Conservation (phyloP, 2,888 invertebrate genomes). For the Cantharis nigra region DNA sequence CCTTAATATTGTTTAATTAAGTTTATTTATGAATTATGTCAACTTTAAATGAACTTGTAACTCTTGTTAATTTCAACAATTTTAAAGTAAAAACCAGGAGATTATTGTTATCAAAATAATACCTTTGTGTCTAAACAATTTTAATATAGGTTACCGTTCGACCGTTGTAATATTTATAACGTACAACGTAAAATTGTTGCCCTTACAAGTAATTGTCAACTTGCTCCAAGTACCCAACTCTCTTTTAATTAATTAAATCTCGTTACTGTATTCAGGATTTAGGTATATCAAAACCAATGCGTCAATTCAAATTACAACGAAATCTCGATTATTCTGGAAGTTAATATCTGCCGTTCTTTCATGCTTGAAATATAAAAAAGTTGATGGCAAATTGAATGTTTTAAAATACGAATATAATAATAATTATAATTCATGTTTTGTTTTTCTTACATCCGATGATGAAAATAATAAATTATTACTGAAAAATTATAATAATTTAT, state of each 20-base stretch:
- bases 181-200: not conserved
- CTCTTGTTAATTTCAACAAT: constrained; percentile 17
- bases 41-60: constrained; percentile 18
- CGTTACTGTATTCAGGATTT: not conserved
- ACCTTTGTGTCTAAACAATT: not conserved
- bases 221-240: not conserved
- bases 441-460: too few relatives aligned
- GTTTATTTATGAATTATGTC: constrained; percentile 28
- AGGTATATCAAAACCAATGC: not conserved
- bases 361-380: not conserved
- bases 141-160: not conserved
- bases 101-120: not conserved
- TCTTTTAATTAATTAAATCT: not conserved
- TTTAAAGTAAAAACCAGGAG: constrained; percentile 17
- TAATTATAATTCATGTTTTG: too few relatives aligned
- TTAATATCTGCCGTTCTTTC: not conserved
- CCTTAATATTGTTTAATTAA: constrained; percentile 29
- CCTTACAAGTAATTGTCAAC: not conserved
- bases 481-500: too few relatives aligned
- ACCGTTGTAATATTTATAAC: not conserved
- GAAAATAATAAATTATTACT: too few relatives aligned
- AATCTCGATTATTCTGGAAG: not conserved
- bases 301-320: not conserved
- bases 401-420: too few relatives aligned
- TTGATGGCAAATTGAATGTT: not conserved